Conservation (phyloP, 2,888 invertebrate genomes). For the Toxonevra muliebris region DNA sequence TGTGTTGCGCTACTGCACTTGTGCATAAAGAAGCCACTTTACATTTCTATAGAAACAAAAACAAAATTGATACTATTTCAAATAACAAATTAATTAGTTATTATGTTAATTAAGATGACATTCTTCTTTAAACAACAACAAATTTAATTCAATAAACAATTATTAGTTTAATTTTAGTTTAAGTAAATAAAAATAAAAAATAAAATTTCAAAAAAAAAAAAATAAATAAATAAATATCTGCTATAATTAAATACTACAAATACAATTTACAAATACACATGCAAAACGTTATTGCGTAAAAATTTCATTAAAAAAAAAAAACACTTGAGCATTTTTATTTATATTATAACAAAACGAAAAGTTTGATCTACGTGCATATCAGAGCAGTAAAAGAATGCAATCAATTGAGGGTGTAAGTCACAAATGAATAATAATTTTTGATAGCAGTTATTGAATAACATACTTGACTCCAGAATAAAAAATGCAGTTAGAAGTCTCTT, state of each 20-base stretch:
- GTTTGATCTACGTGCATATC: too few species aligned
- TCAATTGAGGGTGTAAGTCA: too few species aligned
- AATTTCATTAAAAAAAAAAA: constrained; percentile 9
- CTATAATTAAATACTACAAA: constrained; percentile 25
- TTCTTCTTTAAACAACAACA: background rate
- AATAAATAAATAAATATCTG: background rate
- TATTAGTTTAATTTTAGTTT: constrained; percentile 12
- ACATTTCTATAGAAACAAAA: background rate
- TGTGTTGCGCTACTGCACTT: too few species aligned
- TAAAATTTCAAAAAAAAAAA: too few species aligned
- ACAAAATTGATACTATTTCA: background rate
- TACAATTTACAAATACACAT: constrained; percentile 30
- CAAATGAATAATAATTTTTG: too few species aligned
- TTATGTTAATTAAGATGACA: background rate
- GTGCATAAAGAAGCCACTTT: too few species aligned
- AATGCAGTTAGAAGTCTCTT: too few species aligned
- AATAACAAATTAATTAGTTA: background rate
- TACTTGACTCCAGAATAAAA: too few species aligned
- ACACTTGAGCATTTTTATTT: constrained; percentile 17
- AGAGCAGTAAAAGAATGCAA: too few species aligned
- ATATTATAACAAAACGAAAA: too few species aligned
- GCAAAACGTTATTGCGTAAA: constrained; percentile 8
- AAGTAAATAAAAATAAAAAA: background rate
- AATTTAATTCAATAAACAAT: constrained; percentile 4
- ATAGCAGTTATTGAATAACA: too few species aligned